phyloP scores from a whole-genome alignment of 2,113 vertebrate species.

The Perccottus glenii region DNA sequence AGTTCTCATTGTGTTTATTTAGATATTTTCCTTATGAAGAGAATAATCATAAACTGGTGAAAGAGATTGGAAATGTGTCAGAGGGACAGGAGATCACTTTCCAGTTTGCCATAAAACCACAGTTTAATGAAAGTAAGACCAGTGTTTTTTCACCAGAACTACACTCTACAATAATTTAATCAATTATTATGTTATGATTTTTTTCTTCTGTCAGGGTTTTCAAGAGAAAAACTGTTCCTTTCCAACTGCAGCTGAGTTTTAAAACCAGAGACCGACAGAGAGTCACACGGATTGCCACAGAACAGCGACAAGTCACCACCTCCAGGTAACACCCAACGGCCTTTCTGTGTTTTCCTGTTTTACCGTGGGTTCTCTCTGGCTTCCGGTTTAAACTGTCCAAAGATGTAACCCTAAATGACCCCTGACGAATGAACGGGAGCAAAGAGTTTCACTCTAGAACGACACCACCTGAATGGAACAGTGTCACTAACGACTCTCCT shows the following conservation, averaged over 20 bases:
- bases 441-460: too few species aligned
- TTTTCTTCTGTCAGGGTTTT: conserved; percentile 61
- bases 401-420: too few species aligned
- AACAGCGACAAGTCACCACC: conserved; percentile 69
- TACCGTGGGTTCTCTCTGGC: too few species aligned
- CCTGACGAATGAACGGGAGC: too few species aligned
- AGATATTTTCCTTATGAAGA: conserved; percentile 79
- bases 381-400: too few species aligned
- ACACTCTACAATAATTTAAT: too few species aligned
- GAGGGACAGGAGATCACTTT: conserved; percentile 73
- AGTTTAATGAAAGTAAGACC: conserved; percentile 63
- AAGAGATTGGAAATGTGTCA: conserved; percentile 77
- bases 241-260: conserved; percentile 79
- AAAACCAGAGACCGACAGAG: conserved; percentile 75
- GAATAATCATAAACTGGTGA: conserved; percentile 66
- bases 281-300: conserved; percentile 74
- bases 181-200: neutral
- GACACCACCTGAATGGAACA: too few species aligned
- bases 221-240: conserved; percentile 65
- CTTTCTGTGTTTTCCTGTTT: too few species aligned
- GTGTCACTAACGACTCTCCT: too few species aligned
- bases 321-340: conserved; percentile 59
- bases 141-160: neutral
- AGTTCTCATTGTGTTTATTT: neutral
- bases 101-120: conserved; percentile 78